Conservation (phyloP, 2,113 vertebrate species). For the Turdus rufiventris region DNA sequence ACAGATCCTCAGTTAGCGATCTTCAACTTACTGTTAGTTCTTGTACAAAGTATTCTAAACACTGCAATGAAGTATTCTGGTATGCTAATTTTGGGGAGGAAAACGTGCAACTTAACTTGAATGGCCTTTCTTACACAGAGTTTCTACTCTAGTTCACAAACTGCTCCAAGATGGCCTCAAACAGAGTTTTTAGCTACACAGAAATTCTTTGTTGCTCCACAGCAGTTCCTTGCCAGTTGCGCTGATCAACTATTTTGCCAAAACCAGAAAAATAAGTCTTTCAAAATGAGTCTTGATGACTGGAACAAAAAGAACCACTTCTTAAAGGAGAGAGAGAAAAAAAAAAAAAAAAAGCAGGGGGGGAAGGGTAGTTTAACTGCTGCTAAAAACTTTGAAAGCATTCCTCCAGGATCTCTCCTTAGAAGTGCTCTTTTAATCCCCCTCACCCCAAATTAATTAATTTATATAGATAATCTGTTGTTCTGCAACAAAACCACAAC, state of each 20-base stretch:
- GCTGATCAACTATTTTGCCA: slow-evolving; percentile 34
- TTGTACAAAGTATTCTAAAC: slow-evolving; percentile 40
- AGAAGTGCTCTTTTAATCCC: neutral
- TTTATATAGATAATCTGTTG: neutral
- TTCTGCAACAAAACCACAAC: neutral
- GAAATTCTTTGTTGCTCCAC: slow-evolving; percentile 48
- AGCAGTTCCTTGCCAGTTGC: neutral
- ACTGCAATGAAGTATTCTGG: slow-evolving; percentile 8
- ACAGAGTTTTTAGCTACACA: slow-evolving; percentile 9
- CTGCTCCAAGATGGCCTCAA: slow-evolving; percentile 18
- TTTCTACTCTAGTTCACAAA: slow-evolving; percentile 23
- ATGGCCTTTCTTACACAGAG: slow-evolving; percentile 6
- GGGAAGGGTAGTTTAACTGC: neutral
- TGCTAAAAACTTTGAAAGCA: neutral
- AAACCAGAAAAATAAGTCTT: slow-evolving; percentile 31
- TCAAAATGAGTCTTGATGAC: slow-evolving; percentile 10
- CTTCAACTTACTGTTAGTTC: slow-evolving; percentile 38
- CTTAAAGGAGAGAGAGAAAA: neutral
- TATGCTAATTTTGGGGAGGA: slow-evolving; percentile 27
- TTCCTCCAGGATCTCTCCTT: neutral
- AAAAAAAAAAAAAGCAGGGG: rapidly evolving
- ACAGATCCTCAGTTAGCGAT: slow-evolving; percentile 44
- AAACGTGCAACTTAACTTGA: slow-evolving; percentile 33
- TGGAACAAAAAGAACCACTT: neutral
- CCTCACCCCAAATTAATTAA: neutral